Evolutionary conservation across 1,140 invertebrate species (phyloP), one percentile per base, ranked within the genome.

Genomic region (Solenopsis fugax): DNA sequence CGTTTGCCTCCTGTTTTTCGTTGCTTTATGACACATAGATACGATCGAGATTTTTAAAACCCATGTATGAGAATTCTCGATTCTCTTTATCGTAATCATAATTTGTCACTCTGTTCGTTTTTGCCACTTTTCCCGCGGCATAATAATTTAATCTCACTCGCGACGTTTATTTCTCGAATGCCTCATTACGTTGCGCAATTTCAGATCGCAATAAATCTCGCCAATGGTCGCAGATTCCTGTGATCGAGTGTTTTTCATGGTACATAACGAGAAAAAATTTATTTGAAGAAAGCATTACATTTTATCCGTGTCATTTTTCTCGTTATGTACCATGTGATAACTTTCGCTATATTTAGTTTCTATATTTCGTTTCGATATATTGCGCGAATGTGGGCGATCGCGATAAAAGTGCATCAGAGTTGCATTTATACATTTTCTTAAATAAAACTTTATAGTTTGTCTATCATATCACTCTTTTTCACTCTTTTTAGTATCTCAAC

Each of bases 91-190:
- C 21, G 41, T 34, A 37, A 52, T 71, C 10, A 21, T 41, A 80
- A 67, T 41, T 54, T 54, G 34, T 41, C 34, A 45, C 6, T 56
- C 10, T 6, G 9, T 54, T 52, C 10, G 18, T 4, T 78, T 78
- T 71, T 71, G 45, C 10, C 2, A 0, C 13, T 58, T 71, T 56
- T 56, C n/a, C 62, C 34, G 0, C 5, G 5, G 4, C 21, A 16
- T 54, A 10, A 56, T 71, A 58, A 81, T 71, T 81, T 48, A 81
- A 56, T 71, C 10, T 29, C 13, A 13, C 13, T 69, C 0, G 48
- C 34, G 77, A 81, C 62, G 21, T 71, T 81, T 71, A 71, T 45
- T 81, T 71, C 50, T 16, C 52, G 16, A 71, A 81, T 71, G 64
- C 24, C 34, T 56, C 37, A 37, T 67, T 81, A 81, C 48, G 29